Evolutionary conservation across 2,113 vertebrate species (phyloP).

Genomic region (Nerophis lumbriciformis): DNA sequence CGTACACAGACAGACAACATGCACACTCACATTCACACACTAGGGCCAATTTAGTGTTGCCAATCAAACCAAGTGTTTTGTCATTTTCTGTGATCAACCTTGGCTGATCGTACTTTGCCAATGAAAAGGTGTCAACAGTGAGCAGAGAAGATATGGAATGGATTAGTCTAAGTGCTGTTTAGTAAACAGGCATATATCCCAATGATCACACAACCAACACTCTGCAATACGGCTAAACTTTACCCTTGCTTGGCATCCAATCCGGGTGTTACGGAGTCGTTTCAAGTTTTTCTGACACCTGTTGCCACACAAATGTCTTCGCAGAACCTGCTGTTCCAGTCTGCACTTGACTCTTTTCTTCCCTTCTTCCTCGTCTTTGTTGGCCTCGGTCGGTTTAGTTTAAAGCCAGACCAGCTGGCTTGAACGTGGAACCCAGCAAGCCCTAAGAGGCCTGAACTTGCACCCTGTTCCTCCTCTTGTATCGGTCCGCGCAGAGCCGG

Average conservation of each 20-base stretch:
- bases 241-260: conserved; percentile 9
- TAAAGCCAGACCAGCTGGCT: conserved; percentile 80
- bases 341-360: conserved; percentile 40
- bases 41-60: no score
- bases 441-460: conserved; percentile 72
- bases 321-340: conserved; percentile 64
- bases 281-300: conserved; percentile 28
- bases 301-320: conserved; percentile 58
- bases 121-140: no score
- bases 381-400: conserved; percentile 47
- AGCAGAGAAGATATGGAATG: no score
- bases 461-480: conserved; percentile 69
- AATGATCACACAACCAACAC: neutral
- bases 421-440: conserved; percentile 66
- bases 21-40: no score
- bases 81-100: no score
- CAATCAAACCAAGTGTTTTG: no score
- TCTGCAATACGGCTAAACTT: neutral
- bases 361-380: conserved; percentile 42
- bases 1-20: no score
- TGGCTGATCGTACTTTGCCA: no score
- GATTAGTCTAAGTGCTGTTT: neutral
- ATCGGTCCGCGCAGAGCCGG: conserved; percentile 67
- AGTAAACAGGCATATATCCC: neutral
- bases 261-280: neutral